A percentile compares a stretch with the other conserved stretches of the same genome.
phyloP scores from a whole-genome alignment of 1,140 invertebrate species.

The Ceratina japonica region DNA sequence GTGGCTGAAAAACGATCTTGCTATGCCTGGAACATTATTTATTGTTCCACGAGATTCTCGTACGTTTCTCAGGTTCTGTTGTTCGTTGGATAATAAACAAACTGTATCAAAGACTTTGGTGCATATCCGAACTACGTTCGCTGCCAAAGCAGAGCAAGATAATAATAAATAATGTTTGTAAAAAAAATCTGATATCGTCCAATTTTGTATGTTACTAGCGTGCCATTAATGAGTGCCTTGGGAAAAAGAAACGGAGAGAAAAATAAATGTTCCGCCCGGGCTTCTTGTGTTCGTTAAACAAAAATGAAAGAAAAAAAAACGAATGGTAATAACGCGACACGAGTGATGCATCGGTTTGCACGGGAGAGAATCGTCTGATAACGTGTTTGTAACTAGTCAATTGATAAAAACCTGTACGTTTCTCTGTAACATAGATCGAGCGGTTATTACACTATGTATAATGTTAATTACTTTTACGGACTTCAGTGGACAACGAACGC shows the following conservation, averaged over 20 bases:
- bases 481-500: slow-evolving; percentile 1
- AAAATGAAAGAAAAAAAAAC: background rate
- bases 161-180: background rate
- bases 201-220: slow-evolving; percentile 56
- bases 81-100: background rate
- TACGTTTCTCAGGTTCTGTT: slow-evolving; percentile 24
- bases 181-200: slow-evolving; percentile 26
- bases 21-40: background rate
- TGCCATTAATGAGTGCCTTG: slow-evolving; percentile 68
- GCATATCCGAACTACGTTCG: background rate
- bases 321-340: background rate
- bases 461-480: slow-evolving; percentile 32
- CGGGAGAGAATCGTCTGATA: slow-evolving; percentile 26
- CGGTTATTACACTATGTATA: slow-evolving; percentile 29
- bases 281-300: slow-evolving; percentile 2
- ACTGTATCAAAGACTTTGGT: slow-evolving; percentile 8
- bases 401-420: slow-evolving; percentile 54
- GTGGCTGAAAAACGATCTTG: background rate
- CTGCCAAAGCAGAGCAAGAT: background rate
- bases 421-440: slow-evolving; percentile 59
- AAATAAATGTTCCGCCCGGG: slow-evolving; percentile 14
- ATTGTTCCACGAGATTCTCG: slow-evolving; percentile 18
- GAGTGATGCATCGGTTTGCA: background rate
- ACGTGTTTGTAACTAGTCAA: slow-evolving; percentile 76
- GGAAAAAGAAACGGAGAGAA: background rate